Evolutionary conservation across 2,888 invertebrate genomes (phyloP).

Genomic region (Rhyacophila evoluta): DNA sequence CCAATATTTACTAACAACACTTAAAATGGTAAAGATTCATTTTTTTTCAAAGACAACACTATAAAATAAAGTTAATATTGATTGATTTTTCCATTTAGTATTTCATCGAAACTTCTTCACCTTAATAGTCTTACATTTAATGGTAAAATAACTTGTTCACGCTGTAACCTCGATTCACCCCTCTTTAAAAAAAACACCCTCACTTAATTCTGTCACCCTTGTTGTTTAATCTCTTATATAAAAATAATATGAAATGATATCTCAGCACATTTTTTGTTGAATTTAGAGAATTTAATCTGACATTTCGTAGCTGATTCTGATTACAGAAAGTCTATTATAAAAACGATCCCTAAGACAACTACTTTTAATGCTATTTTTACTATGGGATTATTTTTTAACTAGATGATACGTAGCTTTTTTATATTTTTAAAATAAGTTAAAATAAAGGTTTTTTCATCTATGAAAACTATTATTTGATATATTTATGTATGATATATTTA

Average conservation of each 20-base stretch:
- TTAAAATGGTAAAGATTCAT: too few relatives aligned
- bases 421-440: too few relatives aligned
- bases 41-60: too few relatives aligned
- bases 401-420: too few relatives aligned
- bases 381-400: too few relatives aligned
- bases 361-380: too few relatives aligned
- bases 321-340: not conserved
- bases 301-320: not conserved
- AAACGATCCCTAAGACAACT: not conserved
- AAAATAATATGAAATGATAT: conserved; percentile 44
- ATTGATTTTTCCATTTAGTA: not conserved
- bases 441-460: too few relatives aligned
- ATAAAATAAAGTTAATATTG: too few relatives aligned
- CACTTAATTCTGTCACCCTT: conserved; percentile 49
- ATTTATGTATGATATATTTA: too few relatives aligned
- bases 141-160: conserved; percentile 53
- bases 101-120: not conserved
- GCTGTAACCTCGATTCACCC: conserved; percentile 49
- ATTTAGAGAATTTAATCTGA: conserved; percentile 36
- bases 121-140: conserved; percentile 40
- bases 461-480: too few relatives aligned
- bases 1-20: too few relatives aligned
- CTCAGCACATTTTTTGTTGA: conserved; percentile 48
- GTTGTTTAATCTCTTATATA: conserved; percentile 51
- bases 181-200: conserved; percentile 44